Conservation (phyloP, 1,140 invertebrate species). For the Melitaea cinxia region DNA sequence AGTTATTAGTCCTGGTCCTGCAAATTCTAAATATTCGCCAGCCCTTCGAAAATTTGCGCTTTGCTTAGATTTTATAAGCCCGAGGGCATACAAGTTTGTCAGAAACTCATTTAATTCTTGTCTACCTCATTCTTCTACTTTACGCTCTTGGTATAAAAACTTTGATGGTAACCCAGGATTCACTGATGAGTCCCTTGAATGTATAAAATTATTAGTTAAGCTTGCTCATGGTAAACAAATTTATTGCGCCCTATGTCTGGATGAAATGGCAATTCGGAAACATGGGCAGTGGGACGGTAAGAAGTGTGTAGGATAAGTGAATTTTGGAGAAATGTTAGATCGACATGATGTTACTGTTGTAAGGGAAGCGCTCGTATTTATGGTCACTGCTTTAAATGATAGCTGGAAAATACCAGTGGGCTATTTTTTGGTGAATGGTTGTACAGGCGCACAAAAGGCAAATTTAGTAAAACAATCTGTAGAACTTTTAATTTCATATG, state of each 20-base stretch:
- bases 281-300: neutral
- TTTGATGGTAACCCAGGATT: too few species aligned
- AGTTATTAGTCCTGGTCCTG: too few species aligned
- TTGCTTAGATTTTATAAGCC: too few species aligned
- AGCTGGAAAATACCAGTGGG: neutral
- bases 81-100: too few species aligned
- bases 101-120: too few species aligned
- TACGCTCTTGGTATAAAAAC: too few species aligned
- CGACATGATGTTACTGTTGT: neutral
- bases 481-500: neutral
- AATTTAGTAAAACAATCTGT: neutral
- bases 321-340: neutral
- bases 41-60: too few species aligned
- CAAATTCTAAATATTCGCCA: too few species aligned
- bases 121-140: too few species aligned
- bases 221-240: neutral
- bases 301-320: neutral
- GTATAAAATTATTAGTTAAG: neutral
- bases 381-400: neutral
- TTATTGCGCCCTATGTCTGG: neutral
- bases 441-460: neutral
- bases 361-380: neutral
- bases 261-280: neutral
- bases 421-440: neutral
- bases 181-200: too few species aligned